phyloP scores from a whole-genome alignment of 2,797 vertebrate genomes.

The Phalanger gymnotis region DNA sequence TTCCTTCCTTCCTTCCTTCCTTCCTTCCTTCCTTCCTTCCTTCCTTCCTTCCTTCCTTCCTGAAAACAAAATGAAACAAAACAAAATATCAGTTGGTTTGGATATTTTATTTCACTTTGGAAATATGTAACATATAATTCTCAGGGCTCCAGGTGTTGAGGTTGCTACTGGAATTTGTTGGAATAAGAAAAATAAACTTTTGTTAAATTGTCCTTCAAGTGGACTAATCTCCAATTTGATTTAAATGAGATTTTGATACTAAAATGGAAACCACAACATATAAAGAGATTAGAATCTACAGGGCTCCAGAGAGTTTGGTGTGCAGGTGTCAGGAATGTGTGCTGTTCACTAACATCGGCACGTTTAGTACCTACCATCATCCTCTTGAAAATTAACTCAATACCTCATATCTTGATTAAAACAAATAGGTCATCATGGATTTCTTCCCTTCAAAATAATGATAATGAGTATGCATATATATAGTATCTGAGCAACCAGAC shows the following conservation, averaged over 20 bases:
- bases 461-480: conserved; percentile 14
- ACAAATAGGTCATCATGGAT: conserved; percentile 59
- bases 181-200: conserved; percentile 72
- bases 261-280: conserved; percentile 57
- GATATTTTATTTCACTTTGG: conserved; percentile 60
- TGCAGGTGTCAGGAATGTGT: conserved; percentile 14
- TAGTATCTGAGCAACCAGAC: not conserved
- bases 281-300: conserved; percentile 44
- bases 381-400: conserved; percentile 52
- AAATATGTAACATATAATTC: conserved; percentile 12
- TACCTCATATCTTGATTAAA: conserved; percentile 64
- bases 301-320: conserved; percentile 37
- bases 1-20: not conserved
- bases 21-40: too few species aligned
- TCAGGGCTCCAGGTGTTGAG: conserved; percentile 51
- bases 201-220: conserved; percentile 69
- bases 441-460: conserved; percentile 41
- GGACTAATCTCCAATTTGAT: conserved; percentile 73
- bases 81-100: conserved; percentile 40
- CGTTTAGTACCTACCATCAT: conserved; percentile 3
- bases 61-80: not conserved
- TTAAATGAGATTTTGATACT: conserved; percentile 65
- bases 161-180: conserved; percentile 42
- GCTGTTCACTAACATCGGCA: conserved; percentile 35
- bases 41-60: not conserved